A percentile compares a stretch with the other conserved stretches of the same genome.
Evolutionary conservation across 2,888 invertebrate genomes (phyloP).

Genomic region (Idaea biselata): DNA sequence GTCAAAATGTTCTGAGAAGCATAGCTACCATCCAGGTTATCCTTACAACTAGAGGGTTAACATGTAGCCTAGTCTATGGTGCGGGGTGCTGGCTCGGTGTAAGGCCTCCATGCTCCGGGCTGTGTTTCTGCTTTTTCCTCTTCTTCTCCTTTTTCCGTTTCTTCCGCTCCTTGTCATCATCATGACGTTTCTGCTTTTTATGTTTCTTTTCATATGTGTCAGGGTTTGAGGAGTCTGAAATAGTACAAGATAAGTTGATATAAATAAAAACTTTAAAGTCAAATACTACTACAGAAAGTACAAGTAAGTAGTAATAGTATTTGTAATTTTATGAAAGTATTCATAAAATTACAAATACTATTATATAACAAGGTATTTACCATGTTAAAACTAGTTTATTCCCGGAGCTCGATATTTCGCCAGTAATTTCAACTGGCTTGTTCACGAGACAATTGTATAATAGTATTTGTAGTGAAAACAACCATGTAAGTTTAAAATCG

Average conservation of each 20-base stretch:
- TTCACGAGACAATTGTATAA: no score
- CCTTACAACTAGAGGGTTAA: constrained; percentile 18
- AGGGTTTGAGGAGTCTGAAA: constrained; percentile 82
- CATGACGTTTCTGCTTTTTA: constrained; percentile 95
- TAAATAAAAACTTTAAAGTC: constrained; percentile 3
- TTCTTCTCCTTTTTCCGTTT: constrained; percentile 98
- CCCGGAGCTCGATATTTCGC: no score
- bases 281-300: no score
- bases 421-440: no score
- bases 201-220: constrained; percentile 97
- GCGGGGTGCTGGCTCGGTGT: constrained; percentile 73
- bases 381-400: no score
- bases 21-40: constrained; percentile 8
- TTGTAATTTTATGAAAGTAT: no score
- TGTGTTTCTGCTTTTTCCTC: constrained; percentile 95
- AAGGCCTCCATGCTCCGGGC: constrained; percentile 90
- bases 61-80: constrained; percentile 38
- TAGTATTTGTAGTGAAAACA: no score
- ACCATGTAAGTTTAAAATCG: no score
- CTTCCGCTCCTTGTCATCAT: constrained; percentile 95
- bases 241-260: not conserved
- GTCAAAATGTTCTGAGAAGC: not conserved
- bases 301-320: no score
- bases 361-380: no score
- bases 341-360: no score